phyloP scores from a whole-genome alignment of 2,888 invertebrate species.

The Bhutanitis thaidina region DNA sequence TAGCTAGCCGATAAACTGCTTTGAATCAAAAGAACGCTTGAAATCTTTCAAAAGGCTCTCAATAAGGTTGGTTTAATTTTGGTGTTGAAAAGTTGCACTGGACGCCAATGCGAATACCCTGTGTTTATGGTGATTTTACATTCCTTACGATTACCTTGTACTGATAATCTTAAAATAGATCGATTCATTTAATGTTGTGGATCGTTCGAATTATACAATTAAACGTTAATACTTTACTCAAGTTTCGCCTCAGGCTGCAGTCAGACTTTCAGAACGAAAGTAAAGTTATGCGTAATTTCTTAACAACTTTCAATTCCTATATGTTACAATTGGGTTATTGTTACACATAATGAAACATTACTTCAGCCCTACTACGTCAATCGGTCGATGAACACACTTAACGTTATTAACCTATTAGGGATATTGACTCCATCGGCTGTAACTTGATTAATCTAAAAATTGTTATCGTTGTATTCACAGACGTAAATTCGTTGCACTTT shows the following conservation, averaged over 20 bases:
- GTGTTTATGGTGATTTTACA: conserved; percentile 11
- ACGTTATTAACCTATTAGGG: conserved; percentile 22
- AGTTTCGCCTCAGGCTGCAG: too few relatives aligned
- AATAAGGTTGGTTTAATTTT: conserved; percentile 1
- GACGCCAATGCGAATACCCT: conserved; percentile 1
- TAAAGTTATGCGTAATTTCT: too few relatives aligned
- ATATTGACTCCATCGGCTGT: conserved; percentile 17
- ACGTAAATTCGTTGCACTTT: not conserved
- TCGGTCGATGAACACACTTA: conserved; percentile 21
- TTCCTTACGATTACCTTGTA: conserved; percentile 5
- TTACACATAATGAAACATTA: too few relatives aligned
- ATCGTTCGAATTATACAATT: too few relatives aligned
- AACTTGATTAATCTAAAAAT: conserved; percentile 19
- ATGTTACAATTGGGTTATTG: too few relatives aligned
- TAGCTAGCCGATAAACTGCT: not conserved
- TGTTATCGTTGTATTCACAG: conserved; percentile 8
- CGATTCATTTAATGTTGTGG: too few relatives aligned
- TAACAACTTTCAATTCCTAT: too few relatives aligned
- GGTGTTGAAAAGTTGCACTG: conserved; percentile 4
- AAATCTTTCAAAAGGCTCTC: not conserved
- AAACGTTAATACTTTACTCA: too few relatives aligned
- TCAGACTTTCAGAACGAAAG: too few relatives aligned
- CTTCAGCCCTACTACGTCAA: not conserved
- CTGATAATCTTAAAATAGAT: not conserved
- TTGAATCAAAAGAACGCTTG: conserved; percentile 6